Evolutionary conservation across 2,113 vertebrate genomes (phyloP).

Genomic region (Neolamprologus caudopunctatus): DNA sequence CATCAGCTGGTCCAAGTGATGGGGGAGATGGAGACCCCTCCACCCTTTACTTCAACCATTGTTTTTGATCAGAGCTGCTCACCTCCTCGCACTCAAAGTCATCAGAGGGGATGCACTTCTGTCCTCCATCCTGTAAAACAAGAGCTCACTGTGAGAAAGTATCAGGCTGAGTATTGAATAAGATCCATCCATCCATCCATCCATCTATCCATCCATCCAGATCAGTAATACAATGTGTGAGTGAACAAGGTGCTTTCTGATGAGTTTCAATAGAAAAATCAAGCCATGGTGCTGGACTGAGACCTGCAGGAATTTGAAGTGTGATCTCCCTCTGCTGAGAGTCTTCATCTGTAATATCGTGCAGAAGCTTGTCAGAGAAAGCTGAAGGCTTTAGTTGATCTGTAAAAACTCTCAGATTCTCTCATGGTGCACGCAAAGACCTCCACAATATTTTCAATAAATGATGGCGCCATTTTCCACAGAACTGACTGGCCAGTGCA

Average conservation of each 20-base stretch:
- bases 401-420: background rate
- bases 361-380: background rate
- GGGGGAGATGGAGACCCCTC: background rate
- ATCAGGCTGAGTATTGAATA: background rate
- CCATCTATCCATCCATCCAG: background rate
- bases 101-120: constrained; percentile 47
- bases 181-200: background rate
- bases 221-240: background rate
- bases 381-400: background rate
- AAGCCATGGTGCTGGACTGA: background rate
- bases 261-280: background rate
- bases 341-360: background rate
- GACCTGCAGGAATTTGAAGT: background rate
- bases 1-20: background rate
- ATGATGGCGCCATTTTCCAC: background rate
- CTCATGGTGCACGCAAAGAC: background rate
- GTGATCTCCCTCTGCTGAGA: background rate
- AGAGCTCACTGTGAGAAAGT: background rate
- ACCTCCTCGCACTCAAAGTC: constrained; percentile 62
- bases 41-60: background rate
- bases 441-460: background rate
- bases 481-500: background rate
- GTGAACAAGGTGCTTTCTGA: background rate
- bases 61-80: background rate
- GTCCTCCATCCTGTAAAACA: constrained; percentile 54